phyloP scores from a whole-genome alignment of 1,140 invertebrate species.

The Aplysia californica region DNA sequence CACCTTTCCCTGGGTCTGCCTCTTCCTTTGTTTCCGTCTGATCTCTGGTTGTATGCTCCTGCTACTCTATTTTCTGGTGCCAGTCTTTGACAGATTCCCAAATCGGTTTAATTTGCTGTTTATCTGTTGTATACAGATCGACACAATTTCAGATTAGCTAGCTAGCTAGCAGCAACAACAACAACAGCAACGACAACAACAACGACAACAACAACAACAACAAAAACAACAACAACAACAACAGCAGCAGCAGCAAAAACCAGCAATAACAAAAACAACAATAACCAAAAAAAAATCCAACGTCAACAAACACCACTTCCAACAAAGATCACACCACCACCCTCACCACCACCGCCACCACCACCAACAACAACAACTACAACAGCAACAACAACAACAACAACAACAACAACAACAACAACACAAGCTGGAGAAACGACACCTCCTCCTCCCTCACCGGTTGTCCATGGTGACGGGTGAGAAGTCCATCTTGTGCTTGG shows the following conservation, averaged over 20 bases:
- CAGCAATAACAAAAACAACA: too few relatives aligned
- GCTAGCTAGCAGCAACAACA: too few relatives aligned
- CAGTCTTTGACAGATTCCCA: too few relatives aligned
- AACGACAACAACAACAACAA: neutral
- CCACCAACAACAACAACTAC: too few relatives aligned
- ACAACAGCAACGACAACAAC: neutral
- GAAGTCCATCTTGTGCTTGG: slow-evolving; percentile 97
- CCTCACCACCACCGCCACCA: neutral
- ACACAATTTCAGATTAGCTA: too few relatives aligned
- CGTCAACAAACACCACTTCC: neutral
- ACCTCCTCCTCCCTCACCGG: slow-evolving; percentile 72
- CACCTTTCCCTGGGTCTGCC: neutral
- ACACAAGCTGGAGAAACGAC: neutral
- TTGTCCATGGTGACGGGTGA: slow-evolving; percentile 97
- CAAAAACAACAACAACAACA: neutral
- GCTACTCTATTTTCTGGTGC: too few relatives aligned
- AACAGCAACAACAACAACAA: too few relatives aligned
- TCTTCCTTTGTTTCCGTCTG: slow-evolving; percentile 18
- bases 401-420: neutral
- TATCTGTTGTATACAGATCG: too few relatives aligned
- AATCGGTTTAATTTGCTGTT: too few relatives aligned
- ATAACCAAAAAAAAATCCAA: too few relatives aligned
- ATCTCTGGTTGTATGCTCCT: too few relatives aligned
- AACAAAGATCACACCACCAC: neutral
- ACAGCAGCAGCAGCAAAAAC: too few relatives aligned